phyloP scores from a whole-genome alignment of 2,888 invertebrate species.

The Mimas tiliae region DNA sequence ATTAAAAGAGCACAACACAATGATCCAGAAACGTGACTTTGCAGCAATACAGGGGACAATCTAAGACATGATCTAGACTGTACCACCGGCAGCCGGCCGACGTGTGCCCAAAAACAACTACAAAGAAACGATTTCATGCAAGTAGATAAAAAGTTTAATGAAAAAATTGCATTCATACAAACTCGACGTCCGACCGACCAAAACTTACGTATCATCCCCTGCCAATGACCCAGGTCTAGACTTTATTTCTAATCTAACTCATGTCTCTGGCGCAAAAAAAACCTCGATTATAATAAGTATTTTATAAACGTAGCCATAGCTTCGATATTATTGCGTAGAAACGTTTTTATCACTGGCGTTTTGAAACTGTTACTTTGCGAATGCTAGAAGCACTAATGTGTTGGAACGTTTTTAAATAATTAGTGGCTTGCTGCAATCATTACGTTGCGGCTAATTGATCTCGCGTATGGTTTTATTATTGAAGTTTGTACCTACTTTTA shows the following conservation, averaged over 20 bases:
- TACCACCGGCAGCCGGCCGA: conserved; percentile 72
- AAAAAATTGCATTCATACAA: conserved; percentile 71
- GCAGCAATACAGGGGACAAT: conserved; percentile 75
- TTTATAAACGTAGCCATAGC: conserved; percentile 64
- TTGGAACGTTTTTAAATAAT: conserved; percentile 61
- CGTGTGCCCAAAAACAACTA: conserved; percentile 72
- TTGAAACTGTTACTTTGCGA: conserved; percentile 65
- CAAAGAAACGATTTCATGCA: conserved; percentile 77
- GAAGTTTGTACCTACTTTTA: conserved; percentile 9
- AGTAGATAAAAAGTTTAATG: conserved; percentile 59
- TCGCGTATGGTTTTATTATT: conserved; percentile 55
- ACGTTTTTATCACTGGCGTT: conserved; percentile 63
- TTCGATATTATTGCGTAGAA: conserved; percentile 49
- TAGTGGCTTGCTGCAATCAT: conserved; percentile 59
- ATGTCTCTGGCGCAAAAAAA: conserved; percentile 57
- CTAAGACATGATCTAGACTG: conserved; percentile 80
- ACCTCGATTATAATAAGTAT: conserved; percentile 55
- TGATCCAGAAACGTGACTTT: conserved; percentile 72
- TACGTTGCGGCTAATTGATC: conserved; percentile 62
- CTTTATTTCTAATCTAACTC: conserved; percentile 53
- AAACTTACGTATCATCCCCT: conserved; percentile 81
- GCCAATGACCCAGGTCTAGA: conserved; percentile 79
- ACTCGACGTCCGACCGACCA: conserved; percentile 44
- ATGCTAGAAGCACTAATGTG: conserved; percentile 59
- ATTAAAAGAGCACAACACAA: conserved; percentile 72